A percentile compares a stretch with the other conserved stretches of the same genome.
These are phyloP conservation scores for Lethrus apterus DNA, from an alignment of 1,140 invertebrate genomes.

Conservation along the genomic window DNA sequence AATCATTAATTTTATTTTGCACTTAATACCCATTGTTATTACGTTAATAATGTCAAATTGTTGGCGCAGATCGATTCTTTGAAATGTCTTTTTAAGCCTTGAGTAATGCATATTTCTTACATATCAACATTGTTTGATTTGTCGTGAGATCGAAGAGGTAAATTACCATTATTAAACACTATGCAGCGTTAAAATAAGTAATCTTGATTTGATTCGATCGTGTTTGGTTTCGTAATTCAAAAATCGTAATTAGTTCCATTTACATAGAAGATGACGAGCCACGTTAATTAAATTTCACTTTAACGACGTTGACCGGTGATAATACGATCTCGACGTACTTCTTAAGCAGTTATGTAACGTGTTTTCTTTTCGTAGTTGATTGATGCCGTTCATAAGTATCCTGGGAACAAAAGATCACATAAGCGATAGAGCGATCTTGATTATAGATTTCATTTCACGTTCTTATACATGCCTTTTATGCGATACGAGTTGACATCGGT, in stretches of 20 bases:
- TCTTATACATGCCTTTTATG: conserved; percentile 9
- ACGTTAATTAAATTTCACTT: no score
- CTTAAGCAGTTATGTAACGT: conserved; percentile 6
- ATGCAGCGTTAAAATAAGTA: no score
- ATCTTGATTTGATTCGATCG: background rate
- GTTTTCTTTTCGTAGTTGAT: conserved; percentile 5
- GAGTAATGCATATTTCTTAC: no score
- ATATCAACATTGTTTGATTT: no score
- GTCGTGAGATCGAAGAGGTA: no score
- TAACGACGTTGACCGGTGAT: background rate
- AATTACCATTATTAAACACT: no score
- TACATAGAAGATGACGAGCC: conserved; percentile 1
- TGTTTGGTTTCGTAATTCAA: background rate
- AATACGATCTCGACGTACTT: conserved; percentile 1
- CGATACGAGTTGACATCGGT: conserved; percentile 2
- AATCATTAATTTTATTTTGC: no score
- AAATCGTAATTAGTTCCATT: background rate
- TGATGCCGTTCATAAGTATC: conserved; percentile 1
- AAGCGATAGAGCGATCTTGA: conserved; percentile 2
- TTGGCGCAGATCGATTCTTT: no score
- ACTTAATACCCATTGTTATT: no score
- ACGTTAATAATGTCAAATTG: no score
- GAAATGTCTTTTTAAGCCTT: no score
- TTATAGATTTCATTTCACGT: conserved; percentile 9
- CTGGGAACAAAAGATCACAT: conserved; percentile 9